These are phyloP conservation scores for Mythimna vitellina DNA, from an alignment of 2,888 invertebrate species.

Conservation along the genomic window DNA sequence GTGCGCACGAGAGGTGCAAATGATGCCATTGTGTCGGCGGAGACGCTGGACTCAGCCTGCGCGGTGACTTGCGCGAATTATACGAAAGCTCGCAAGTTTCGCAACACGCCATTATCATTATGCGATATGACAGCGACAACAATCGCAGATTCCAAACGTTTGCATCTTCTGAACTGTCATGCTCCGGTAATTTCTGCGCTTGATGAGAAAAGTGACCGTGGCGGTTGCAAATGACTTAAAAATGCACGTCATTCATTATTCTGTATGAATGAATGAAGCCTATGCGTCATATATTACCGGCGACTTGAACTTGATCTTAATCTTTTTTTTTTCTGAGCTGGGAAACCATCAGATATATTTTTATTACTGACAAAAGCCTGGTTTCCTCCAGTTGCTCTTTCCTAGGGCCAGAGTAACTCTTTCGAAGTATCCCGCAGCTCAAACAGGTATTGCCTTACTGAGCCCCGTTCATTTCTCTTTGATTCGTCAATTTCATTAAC, in stretches of 20 bases:
- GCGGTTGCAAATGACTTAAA: slow-evolving; percentile 37
- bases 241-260: slow-evolving; percentile 50
- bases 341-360: too few species aligned
- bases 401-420: too few species aligned
- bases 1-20: slow-evolving; percentile 58
- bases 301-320: slow-evolving; percentile 9
- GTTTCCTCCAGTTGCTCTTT: background rate
- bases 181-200: slow-evolving; percentile 48
- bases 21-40: slow-evolving; percentile 66
- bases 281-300: slow-evolving; percentile 18
- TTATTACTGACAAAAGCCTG: too few species aligned
- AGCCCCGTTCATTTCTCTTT: too few species aligned
- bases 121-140: slow-evolving; percentile 62
- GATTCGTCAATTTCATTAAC: too few species aligned
- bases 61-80: slow-evolving; percentile 65
- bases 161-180: slow-evolving; percentile 53
- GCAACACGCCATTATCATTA: slow-evolving; percentile 60
- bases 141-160: slow-evolving; percentile 56
- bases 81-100: slow-evolving; percentile 48
- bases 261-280: slow-evolving; percentile 37
- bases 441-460: too few species aligned
- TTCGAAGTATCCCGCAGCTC: too few species aligned
- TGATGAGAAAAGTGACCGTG: slow-evolving; percentile 47
- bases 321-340: background rate
- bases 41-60: slow-evolving; percentile 39